Evolutionary conservation across 2,113 vertebrate species (phyloP).

Genomic region (Tupaia chinensis): DNA sequence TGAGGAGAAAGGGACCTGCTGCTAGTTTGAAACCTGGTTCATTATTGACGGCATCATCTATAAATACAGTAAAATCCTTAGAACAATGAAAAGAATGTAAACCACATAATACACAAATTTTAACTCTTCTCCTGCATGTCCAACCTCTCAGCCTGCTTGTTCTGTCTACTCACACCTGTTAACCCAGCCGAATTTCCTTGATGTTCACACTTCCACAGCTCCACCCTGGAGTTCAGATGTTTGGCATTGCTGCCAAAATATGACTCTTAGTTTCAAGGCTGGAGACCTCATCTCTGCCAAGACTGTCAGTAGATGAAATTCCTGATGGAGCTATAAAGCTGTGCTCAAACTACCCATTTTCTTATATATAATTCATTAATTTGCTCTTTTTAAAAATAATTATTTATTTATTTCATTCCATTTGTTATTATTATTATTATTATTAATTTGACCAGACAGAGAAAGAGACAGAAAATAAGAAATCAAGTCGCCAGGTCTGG

Average conservation of each 20-base stretch:
- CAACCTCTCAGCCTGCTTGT: neutral
- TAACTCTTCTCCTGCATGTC: too few relatives aligned
- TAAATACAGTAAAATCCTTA: neutral
- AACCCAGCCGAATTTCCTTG: neutral
- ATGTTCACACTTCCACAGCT: neutral
- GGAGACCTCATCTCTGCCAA: conserved; percentile 95
- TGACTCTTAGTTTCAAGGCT: conserved; percentile 90
- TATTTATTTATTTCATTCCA: too few relatives aligned
- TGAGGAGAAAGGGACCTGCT: neutral
- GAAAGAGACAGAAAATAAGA: too few relatives aligned
- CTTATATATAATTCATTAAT: conserved; percentile 96
- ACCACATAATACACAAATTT: neutral
- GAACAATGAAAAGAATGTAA: neutral
- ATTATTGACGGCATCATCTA: neutral
- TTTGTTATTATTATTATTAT: too few relatives aligned
- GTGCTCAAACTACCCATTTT: conserved; percentile 94
- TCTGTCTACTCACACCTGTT: neutral
- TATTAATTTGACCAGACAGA: too few relatives aligned
- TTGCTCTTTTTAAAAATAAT: conserved; percentile 88
- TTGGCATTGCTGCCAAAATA: conserved; percentile 59
- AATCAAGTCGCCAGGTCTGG: too few relatives aligned
- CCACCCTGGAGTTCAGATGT: neutral
- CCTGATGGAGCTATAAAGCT: conserved; percentile 95
- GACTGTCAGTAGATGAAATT: conserved; percentile 95
- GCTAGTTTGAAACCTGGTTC: neutral